Evolutionary conservation across 2,113 vertebrate species (phyloP).

Genomic region (Phalacrocorax brasilianus): DNA sequence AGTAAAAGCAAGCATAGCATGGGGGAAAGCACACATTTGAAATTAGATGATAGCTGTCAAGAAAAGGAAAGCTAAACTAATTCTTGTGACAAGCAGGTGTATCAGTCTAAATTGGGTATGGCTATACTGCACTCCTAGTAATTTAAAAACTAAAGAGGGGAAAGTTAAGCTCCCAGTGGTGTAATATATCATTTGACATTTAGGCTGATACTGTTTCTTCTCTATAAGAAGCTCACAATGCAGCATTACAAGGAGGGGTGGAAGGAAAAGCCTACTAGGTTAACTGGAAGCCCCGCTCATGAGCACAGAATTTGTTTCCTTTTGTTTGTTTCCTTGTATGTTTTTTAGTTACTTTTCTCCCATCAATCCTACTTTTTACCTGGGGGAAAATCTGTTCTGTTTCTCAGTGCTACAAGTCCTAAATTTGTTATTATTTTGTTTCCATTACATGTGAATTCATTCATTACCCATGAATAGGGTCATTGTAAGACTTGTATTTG

Average conservation of each 20-base stretch:
- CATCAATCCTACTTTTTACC: not conserved
- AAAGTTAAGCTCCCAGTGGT: not conserved
- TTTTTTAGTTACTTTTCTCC: not conserved
- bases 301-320: not conserved
- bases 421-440: not conserved
- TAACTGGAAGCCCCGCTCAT: not conserved
- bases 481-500: not conserved
- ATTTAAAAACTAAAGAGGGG: not conserved
- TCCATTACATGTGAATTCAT: not conserved
- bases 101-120: rapidly evolving
- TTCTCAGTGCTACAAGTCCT: not conserved
- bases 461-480: not conserved
- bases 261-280: not conserved
- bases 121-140: not conserved
- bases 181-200: not conserved
- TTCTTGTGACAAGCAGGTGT: not conserved
- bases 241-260: not conserved
- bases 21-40: not conserved
- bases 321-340: not conserved
- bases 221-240: not conserved
- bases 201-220: not conserved
- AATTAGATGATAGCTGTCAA: not conserved
- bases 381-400: not conserved
- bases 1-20: not conserved
- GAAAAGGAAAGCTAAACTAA: not conserved